Percentiles rank a stretch among this genome's conserved stretches.
These are phyloP conservation scores for Flexamia atlantica DNA, from an alignment of 2,888 invertebrate species.

Conservation along the genomic window DNA sequence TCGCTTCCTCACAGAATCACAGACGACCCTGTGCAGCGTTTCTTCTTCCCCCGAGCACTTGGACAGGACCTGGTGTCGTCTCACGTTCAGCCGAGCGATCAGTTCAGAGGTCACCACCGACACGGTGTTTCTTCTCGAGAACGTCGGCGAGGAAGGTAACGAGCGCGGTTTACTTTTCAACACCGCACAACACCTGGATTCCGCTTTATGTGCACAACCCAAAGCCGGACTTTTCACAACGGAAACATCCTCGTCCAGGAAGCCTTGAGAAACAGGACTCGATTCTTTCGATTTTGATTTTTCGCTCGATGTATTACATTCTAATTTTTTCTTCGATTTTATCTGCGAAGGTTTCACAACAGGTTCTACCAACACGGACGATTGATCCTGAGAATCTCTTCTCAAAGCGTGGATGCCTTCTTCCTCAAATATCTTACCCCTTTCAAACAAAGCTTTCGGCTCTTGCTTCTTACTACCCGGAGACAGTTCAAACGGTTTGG, in stretches of 20 bases:
- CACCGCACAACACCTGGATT: conserved; percentile 58
- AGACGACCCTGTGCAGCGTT: conserved; percentile 40
- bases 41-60: conserved; percentile 63
- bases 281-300: conserved; percentile 48
- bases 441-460: conserved; percentile 53
- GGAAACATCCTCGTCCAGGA: conserved; percentile 47
- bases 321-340: conserved; percentile 57
- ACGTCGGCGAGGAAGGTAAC: conserved; percentile 72
- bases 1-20: conserved; percentile 47
- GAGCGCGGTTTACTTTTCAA: conserved; percentile 68
- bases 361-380: conserved; percentile 69
- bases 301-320: conserved; percentile 34
- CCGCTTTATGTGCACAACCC: conserved; percentile 36
- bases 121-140: conserved; percentile 65
- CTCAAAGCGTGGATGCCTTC: conserved; percentile 28
- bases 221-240: conserved; percentile 20
- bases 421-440: conserved; percentile 58
- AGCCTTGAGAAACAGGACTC: conserved; percentile 49
- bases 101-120: conserved; percentile 60
- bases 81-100: conserved; percentile 53
- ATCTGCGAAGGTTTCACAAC: conserved; percentile 70
- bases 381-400: conserved; percentile 27
- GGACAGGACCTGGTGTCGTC: conserved; percentile 51
- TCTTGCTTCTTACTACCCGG: conserved; percentile 32
- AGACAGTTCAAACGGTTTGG: conserved; percentile 66